These are phyloP conservation scores for Conus canariensis DNA, from an alignment of 2,888 invertebrate species.

Conservation along the genomic window DNA sequence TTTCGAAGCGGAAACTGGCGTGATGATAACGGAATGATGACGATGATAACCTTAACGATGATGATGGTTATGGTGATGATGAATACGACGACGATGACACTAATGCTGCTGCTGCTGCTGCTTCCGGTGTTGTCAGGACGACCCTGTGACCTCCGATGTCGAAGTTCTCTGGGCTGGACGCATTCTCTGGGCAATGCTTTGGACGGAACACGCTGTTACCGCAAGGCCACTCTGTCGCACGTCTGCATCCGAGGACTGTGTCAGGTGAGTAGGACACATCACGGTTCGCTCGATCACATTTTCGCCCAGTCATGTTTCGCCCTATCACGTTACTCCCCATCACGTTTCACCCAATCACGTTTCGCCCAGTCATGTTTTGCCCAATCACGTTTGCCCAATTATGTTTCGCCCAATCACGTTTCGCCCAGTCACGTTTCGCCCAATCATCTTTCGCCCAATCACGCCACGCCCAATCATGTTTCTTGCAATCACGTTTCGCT, in stretches of 20 bases:
- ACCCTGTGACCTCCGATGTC: constrained; percentile 12
- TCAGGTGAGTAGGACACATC: not conserved
- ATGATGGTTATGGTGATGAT: not conserved
- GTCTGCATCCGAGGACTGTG: constrained; percentile 21
- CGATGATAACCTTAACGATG: not conserved
- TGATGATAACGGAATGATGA: not conserved
- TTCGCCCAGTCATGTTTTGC: no score
- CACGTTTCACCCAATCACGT: no score
- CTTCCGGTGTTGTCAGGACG: not conserved
- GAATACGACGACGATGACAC: not conserved
- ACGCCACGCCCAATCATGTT: no score
- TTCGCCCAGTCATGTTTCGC: no score
- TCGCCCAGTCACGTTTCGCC: no score
- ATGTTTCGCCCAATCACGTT: no score
- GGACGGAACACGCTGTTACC: constrained; percentile 14
- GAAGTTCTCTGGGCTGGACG: not conserved
- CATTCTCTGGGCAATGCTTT: not conserved
- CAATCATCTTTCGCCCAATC: no score
- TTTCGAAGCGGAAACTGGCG: not conserved
- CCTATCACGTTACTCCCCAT: no score
- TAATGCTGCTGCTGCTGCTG: not conserved
- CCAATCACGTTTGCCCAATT: no score
- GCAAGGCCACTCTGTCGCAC: not conserved
- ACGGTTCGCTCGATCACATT: no score
- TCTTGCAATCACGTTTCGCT: no score